phyloP scores from a whole-genome alignment of 2,888 invertebrate genomes.

The Anarsia innoxiella region DNA sequence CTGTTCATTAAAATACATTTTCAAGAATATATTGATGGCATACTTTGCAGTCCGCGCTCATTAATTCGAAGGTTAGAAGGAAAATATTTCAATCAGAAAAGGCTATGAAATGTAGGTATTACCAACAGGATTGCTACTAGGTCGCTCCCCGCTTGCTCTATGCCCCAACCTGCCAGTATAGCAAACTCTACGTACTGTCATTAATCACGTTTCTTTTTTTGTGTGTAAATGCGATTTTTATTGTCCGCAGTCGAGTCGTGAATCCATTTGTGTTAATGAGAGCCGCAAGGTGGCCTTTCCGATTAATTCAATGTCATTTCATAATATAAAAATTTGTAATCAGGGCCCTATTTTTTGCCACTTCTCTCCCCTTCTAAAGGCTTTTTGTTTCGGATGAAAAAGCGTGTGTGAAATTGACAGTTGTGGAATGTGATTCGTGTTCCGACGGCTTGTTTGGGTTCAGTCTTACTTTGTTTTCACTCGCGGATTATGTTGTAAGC shows the following conservation, averaged over 20 bases:
- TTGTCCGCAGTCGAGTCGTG: slow-evolving; percentile 50
- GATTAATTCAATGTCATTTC: slow-evolving; percentile 62
- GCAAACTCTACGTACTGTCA: slow-evolving; percentile 29
- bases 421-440: slow-evolving; percentile 33
- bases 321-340: slow-evolving; percentile 41
- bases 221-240: slow-evolving; percentile 66
- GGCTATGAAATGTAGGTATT: no score
- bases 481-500: slow-evolving; percentile 10
- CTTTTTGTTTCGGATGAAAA: slow-evolving; percentile 27
- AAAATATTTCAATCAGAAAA: no score
- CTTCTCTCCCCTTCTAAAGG: slow-evolving; percentile 20
- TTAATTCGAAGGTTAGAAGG: no score
- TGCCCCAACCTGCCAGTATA: neutral
- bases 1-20: no score
- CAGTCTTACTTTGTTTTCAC: slow-evolving; percentile 18
- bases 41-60: no score
- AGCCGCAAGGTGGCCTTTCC: slow-evolving; percentile 58
- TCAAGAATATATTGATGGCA: no score
- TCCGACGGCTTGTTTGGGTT: slow-evolving; percentile 19
- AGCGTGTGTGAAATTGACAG: slow-evolving; percentile 40
- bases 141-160: neutral
- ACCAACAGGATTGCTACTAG: no score
- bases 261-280: slow-evolving; percentile 64
- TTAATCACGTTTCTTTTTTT: slow-evolving; percentile 60
- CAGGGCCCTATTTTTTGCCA: slow-evolving; percentile 34